Percentiles rank a stretch among this genome's conserved stretches.
Evolutionary conservation across 2,888 invertebrate species (phyloP).

Genomic region (Trachelus troglodyta): DNA sequence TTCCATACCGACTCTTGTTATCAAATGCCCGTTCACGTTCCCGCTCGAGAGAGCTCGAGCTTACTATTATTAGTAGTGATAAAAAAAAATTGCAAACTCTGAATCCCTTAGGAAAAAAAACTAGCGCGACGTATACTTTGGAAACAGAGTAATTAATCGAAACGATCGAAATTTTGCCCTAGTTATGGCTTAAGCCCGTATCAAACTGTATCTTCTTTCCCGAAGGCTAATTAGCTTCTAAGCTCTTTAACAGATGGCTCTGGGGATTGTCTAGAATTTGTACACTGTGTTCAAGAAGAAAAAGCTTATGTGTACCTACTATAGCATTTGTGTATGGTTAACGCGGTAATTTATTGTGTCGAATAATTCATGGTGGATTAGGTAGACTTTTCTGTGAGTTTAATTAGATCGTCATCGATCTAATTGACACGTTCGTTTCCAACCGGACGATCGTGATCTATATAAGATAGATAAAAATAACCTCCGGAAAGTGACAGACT

Average conservation of each 20-base stretch:
- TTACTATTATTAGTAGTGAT: neutral
- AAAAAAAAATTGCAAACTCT: neutral
- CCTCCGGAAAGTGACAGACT: conserved; percentile 14
- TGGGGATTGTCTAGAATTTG: neutral
- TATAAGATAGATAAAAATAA: conserved; percentile 42
- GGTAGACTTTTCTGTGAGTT: conserved; percentile 54
- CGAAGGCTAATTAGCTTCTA: neutral
- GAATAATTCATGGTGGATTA: conserved; percentile 42
- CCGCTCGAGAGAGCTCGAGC: neutral
- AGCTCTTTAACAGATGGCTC: too few relatives aligned
- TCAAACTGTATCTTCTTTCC: neutral
- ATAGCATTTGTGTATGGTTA: conserved; percentile 16
- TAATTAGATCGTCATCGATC: conserved; percentile 43
- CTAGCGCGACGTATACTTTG: neutral
- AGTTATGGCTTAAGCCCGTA: neutral
- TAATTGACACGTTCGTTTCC: conserved; percentile 61
- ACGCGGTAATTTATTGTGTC: conserved; percentile 53
- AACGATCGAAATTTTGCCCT: neutral
- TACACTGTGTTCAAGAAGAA: neutral
- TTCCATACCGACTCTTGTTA: neutral
- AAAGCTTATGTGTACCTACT: neutral
- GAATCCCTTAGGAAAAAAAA: neutral
- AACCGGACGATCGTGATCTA: conserved; percentile 36
- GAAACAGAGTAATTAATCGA: neutral
- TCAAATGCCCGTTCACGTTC: neutral